phyloP scores from a whole-genome alignment of 2,797 vertebrate species.

The Spatula clypeata region DNA sequence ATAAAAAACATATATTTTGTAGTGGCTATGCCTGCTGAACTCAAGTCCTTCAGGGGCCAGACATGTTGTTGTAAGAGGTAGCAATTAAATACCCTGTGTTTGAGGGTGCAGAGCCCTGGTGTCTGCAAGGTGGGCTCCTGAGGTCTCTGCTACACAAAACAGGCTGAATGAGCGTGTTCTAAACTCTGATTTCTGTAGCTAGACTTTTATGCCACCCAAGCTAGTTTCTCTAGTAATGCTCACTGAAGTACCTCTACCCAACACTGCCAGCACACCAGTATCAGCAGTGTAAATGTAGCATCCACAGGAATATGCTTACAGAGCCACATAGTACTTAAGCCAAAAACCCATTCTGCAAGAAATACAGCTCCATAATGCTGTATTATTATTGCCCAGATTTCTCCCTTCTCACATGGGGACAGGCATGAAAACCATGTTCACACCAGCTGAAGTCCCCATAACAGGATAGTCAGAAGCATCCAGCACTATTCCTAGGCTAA shows the following conservation, averaged over 20 bases:
- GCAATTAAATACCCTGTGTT: neutral
- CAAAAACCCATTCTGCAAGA: neutral
- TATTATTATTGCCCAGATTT: neutral
- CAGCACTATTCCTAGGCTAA: neutral
- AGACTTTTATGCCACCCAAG: neutral
- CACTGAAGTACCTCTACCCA: neutral
- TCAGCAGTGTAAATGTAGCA: neutral
- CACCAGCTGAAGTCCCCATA: neutral
- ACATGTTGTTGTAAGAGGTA: fast-evolving
- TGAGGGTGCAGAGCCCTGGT: neutral
- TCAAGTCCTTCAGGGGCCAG: neutral
- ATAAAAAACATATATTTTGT: no score
- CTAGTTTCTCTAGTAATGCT: neutral
- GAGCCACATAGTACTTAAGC: neutral
- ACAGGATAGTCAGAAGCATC: fast-evolving
- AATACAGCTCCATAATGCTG: neutral
- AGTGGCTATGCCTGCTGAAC: neutral
- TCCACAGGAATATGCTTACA: neutral
- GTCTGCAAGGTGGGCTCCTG: neutral
- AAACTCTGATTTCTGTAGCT: neutral
- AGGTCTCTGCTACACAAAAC: neutral
- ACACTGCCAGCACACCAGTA: neutral
- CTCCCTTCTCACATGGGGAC: neutral
- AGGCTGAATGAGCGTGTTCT: neutral
- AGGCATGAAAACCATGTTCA: neutral